phyloP scores from a whole-genome alignment of 2,113 vertebrate genomes.

The Serinus canaria region DNA sequence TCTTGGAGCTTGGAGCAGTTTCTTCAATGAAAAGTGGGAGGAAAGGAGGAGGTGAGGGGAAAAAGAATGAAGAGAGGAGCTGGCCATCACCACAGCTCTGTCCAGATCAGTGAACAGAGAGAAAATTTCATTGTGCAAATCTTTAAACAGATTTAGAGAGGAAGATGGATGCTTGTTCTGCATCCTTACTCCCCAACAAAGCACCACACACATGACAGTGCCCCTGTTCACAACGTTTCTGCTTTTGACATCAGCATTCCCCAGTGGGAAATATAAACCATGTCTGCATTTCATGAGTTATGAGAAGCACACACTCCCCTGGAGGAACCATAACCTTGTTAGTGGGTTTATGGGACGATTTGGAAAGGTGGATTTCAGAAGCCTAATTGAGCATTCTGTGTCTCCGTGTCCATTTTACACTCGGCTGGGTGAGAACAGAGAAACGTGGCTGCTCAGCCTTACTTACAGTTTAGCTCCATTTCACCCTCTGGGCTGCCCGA shows the following conservation, averaged over 20 bases:
- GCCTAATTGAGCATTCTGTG: slow-evolving; percentile 45
- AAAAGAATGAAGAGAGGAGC: neutral
- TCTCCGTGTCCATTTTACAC: slow-evolving; percentile 50
- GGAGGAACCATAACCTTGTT: neutral
- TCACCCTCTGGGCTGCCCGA: neutral
- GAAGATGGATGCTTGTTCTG: neutral
- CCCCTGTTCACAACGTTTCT: neutral
- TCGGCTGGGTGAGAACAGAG: slow-evolving; percentile 45
- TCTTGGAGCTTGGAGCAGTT: neutral
- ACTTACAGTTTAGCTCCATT: slow-evolving; percentile 43
- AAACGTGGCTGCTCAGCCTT: neutral
- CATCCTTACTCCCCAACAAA: neutral
- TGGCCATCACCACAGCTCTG: fast-evolving
- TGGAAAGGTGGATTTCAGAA: slow-evolving; percentile 54
- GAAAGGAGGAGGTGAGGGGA: neutral
- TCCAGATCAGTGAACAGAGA: neutral
- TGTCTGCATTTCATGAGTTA: fast-evolving
- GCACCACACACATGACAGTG: neutral
- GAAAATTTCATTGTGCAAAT: neutral
- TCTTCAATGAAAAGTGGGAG: neutral
- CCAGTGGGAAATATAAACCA: neutral
- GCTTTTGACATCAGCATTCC: neutral
- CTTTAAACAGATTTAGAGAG: neutral
- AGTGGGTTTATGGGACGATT: neutral
- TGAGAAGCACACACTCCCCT: neutral